phyloP scores from a whole-genome alignment of 2,113 vertebrate genomes.

The Lophura nycthemera region DNA sequence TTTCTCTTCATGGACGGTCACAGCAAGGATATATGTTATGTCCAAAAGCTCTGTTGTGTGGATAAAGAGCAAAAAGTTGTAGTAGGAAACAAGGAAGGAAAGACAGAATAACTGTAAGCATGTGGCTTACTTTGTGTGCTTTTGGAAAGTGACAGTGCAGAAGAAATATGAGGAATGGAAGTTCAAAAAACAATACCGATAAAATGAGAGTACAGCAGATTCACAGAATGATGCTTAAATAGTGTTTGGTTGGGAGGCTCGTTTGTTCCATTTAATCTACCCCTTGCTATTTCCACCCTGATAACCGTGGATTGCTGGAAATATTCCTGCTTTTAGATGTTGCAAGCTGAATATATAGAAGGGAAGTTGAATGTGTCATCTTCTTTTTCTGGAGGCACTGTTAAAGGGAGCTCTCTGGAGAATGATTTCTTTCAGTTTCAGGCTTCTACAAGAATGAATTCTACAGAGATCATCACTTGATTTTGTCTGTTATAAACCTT shows the following conservation, averaged over 20 bases:
- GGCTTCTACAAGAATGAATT: not conserved
- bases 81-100: not conserved
- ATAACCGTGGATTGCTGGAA: not conserved
- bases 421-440: not conserved
- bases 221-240: not conserved
- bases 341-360: not conserved
- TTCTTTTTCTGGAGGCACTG: constrained; percentile 23
- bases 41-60: not conserved
- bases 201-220: not conserved
- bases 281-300: not conserved
- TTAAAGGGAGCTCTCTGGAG: constrained; percentile 1
- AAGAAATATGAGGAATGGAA: not conserved
- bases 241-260: not conserved
- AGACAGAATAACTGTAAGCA: not conserved
- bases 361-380: not conserved
- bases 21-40: not conserved
- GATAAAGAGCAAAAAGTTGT: not conserved
- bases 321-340: not conserved
- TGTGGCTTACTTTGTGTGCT: not conserved
- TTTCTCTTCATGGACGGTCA: not conserved
- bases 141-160: not conserved
- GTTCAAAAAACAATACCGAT: not conserved
- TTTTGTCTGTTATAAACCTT: constrained; percentile 31
- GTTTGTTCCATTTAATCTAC: not conserved
- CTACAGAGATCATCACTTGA: not conserved